Conservation (phyloP, 37 sponge, comb jelly and placozoan genomes). For the Lycopodina hypogea region DNA sequence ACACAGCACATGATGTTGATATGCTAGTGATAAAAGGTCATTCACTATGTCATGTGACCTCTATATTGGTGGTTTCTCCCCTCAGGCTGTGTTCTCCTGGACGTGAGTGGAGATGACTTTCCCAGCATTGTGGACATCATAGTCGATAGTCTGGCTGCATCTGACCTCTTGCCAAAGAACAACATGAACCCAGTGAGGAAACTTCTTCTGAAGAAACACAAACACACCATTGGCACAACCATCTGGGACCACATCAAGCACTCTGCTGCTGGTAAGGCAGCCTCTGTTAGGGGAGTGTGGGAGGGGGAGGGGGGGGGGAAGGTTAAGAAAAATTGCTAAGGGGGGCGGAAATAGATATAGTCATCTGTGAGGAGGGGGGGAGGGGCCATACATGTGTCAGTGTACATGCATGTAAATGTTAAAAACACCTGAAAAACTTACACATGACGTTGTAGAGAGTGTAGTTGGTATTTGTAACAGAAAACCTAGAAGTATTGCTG, state of each 20-base stretch:
- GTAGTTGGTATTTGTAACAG: too few species aligned
- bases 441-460: too few species aligned
- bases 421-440: too few species aligned
- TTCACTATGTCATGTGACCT: neutral
- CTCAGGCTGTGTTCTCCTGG: constrained; percentile 40
- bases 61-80: neutral
- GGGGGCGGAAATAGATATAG: neutral
- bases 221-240: constrained; percentile 27
- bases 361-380: too few species aligned
- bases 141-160: constrained; percentile 16
- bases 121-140: constrained; percentile 33
- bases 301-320: neutral
- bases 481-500: too few species aligned
- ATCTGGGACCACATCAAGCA: constrained; percentile 48
- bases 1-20: too few species aligned
- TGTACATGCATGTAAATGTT: too few species aligned
- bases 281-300: neutral
- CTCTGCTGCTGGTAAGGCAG: constrained; percentile 25
- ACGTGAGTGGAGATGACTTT: constrained; percentile 50
- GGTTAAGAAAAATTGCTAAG: neutral
- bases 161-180: constrained; percentile 4
- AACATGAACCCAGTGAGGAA: constrained; percentile 6
- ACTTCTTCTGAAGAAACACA: constrained; percentile 59
- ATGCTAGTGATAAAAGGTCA: too few species aligned
- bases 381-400: too few species aligned